phyloP scores from a whole-genome alignment of 1,140 invertebrate genomes.

The Euglossa dilemma region DNA sequence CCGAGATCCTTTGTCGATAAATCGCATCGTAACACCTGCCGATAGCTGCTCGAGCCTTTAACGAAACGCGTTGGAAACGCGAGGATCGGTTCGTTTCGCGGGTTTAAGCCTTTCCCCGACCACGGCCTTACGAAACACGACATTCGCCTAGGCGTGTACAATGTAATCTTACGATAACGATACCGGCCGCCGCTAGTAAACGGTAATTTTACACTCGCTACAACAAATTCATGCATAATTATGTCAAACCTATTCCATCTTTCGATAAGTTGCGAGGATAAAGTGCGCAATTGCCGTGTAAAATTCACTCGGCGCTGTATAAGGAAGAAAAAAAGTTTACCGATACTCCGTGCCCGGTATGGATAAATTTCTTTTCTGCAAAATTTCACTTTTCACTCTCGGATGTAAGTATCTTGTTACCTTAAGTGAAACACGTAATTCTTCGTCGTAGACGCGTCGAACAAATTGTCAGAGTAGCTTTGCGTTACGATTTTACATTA shows the following conservation, averaged over 20 bases:
- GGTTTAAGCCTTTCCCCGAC: neutral
- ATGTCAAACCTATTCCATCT: neutral
- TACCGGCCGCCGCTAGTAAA: neutral
- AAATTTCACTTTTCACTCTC: constrained; percentile 13
- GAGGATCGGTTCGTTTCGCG: neutral
- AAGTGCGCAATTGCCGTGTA: neutral
- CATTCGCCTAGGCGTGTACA: neutral
- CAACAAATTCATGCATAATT: neutral
- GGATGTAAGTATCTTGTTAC: constrained; percentile 24
- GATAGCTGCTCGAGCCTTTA: neutral
- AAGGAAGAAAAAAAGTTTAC: neutral
- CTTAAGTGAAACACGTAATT: neutral
- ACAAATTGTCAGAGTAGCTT: neutral
- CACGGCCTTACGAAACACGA: neutral
- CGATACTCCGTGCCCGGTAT: neutral
- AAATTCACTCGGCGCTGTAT: neutral
- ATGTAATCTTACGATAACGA: constrained; percentile 23
- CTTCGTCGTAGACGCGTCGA: neutral
- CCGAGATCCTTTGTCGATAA: too few relatives aligned
- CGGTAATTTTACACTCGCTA: neutral
- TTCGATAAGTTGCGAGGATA: constrained; percentile 10
- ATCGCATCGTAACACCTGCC: too few relatives aligned
- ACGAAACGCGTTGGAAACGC: neutral
- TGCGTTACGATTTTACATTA: neutral
- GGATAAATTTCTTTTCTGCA: neutral